phyloP scores from a whole-genome alignment of 2,888 invertebrate genomes.

The Onchidella celtica region DNA sequence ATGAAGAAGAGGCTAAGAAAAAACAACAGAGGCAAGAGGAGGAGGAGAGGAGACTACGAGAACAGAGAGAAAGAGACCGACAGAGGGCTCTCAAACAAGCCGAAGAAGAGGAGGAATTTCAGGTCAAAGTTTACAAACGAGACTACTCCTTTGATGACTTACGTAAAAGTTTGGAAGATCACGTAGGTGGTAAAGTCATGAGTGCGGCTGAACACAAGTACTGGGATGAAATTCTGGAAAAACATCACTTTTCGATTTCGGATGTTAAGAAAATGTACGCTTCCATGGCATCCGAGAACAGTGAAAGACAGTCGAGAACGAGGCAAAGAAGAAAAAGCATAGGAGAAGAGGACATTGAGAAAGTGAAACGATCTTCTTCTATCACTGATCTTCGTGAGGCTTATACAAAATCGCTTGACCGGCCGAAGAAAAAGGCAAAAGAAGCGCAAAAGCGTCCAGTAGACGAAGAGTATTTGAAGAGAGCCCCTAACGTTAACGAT shows the following conservation, averaged over 20 bases:
- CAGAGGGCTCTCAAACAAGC: too few relatives aligned
- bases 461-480: slow-evolving; percentile 36
- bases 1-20: slow-evolving; percentile 29
- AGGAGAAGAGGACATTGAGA: slow-evolving; percentile 20
- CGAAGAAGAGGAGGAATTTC: neutral
- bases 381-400: slow-evolving; percentile 28
- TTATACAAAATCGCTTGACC: slow-evolving; percentile 27
- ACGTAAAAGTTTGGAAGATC: slow-evolving; percentile 24
- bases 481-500: slow-evolving; percentile 7
- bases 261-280: slow-evolving; percentile 22
- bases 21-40: slow-evolving; percentile 18
- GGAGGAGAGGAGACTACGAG: neutral
- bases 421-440: slow-evolving; percentile 23
- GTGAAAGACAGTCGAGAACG: slow-evolving; percentile 11
- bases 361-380: slow-evolving; percentile 28
- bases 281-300: neutral
- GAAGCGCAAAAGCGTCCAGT: slow-evolving; percentile 1
- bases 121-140: slow-evolving; percentile 44
- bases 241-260: slow-evolving; percentile 41
- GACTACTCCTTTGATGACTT: slow-evolving; percentile 39
- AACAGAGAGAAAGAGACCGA: neutral
- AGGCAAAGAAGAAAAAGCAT: slow-evolving; percentile 16
- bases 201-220: slow-evolving; percentile 30
- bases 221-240: slow-evolving; percentile 45
- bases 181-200: slow-evolving; percentile 2